A percentile compares a stretch with the other conserved stretches of the same genome.
Evolutionary conservation across 2,888 invertebrate species (phyloP).

Genomic region (Orthosia cruda): DNA sequence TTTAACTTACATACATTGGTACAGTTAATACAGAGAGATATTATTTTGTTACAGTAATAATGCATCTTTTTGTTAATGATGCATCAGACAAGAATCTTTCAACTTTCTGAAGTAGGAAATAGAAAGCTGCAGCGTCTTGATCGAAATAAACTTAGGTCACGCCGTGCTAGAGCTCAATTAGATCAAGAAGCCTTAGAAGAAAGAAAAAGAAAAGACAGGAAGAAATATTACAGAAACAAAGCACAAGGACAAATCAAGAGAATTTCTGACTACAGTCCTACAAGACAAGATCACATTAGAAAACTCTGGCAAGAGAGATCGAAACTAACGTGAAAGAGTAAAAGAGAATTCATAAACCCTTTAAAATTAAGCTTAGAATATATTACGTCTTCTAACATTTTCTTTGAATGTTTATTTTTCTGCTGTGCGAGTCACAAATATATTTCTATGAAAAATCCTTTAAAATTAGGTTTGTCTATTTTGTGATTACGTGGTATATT

Average conservation of each 20-base stretch:
- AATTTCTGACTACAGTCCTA: slow-evolving; percentile 46
- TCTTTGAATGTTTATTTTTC: no score
- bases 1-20: no score
- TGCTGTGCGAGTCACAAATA: no score
- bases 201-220: slow-evolving; percentile 20
- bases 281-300: slow-evolving; percentile 5
- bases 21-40: background rate
- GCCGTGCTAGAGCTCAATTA: no score
- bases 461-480: no score
- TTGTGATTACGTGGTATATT: no score
- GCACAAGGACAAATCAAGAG: slow-evolving; percentile 30
- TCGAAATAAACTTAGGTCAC: slow-evolving; percentile 6
- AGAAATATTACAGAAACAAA: background rate
- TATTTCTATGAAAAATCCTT: no score
- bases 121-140: background rate
- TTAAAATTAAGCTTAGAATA: no score
- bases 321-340: background rate
- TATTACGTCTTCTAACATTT: no score
- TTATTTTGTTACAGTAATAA: no score
- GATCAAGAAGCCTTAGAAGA: slow-evolving; percentile 6
- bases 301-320: slow-evolving; percentile 14
- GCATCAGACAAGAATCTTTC: background rate
- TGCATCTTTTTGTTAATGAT: background rate
- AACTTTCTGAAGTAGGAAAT: background rate
- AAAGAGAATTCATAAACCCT: background rate